Conservation (phyloP, 1,140 invertebrate genomes). For the Drosophila seguyi region DNA sequence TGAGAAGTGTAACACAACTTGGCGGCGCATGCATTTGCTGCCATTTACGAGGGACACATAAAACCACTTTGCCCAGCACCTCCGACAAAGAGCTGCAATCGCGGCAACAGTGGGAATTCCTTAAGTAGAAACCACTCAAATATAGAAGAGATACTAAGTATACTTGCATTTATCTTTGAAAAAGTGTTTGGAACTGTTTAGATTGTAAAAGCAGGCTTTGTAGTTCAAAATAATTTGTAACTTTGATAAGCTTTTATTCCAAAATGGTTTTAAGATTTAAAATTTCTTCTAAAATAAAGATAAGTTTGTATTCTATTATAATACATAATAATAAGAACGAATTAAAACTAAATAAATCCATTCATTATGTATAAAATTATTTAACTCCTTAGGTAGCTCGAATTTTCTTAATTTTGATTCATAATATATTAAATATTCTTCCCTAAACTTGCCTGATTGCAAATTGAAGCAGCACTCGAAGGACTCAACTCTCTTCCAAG, state of each 20-base stretch:
- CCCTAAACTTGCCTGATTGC: neutral
- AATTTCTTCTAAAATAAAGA: too few relatives aligned
- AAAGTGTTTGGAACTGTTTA: neutral
- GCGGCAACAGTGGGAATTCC: neutral
- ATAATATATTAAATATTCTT: neutral
- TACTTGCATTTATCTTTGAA: neutral
- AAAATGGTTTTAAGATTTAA: neutral
- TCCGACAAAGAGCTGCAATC: neutral
- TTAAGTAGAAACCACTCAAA: neutral
- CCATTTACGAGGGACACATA: conserved; percentile 38
- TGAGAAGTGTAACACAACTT: conserved; percentile 14
- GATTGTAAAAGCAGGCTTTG: neutral
- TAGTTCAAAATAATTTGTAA: neutral
- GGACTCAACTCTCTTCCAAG: neutral
- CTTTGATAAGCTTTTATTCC: neutral
- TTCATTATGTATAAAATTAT: neutral
- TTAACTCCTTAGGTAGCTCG: too few relatives aligned
- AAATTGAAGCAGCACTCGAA: neutral
- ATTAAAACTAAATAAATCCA: too few relatives aligned
- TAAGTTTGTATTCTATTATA: too few relatives aligned
- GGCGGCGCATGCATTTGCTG: conserved; percentile 33
- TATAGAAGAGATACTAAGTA: neutral
- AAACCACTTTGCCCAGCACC: conserved; percentile 40
- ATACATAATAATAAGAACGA: too few relatives aligned
- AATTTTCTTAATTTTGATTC: neutral